phyloP scores from a whole-genome alignment of 2,113 vertebrate species.

The Ophiodon elongatus region DNA sequence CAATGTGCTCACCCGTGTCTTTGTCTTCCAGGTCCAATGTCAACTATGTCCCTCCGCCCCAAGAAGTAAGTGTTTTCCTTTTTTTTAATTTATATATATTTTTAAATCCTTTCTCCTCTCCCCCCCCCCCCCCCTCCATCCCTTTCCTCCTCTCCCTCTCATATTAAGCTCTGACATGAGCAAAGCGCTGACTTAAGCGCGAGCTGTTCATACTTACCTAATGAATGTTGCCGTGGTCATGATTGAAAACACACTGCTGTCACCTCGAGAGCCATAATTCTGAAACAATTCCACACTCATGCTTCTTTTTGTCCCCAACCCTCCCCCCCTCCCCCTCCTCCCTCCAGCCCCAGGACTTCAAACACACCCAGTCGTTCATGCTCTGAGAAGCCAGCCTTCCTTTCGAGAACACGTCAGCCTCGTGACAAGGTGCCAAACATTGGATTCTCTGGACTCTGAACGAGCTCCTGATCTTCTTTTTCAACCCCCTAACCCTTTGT shows the following conservation, averaged over 20 bases:
- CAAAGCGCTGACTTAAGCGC: constrained; percentile 26
- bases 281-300: not conserved
- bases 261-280: not conserved
- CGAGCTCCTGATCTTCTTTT: constrained; percentile 48
- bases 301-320: not conserved
- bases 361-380: constrained; percentile 98
- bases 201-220: not conserved
- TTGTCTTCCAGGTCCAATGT: constrained; percentile 79
- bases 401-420: constrained; percentile 9
- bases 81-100: not conserved
- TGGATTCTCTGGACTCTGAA: constrained; percentile 59
- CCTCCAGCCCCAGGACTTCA: constrained; percentile 90
- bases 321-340: not conserved
- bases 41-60: constrained; percentile 81
- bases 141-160: too few species aligned
- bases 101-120: not conserved
- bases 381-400: constrained; percentile 85
- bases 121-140: too few species aligned
- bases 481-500: not conserved
- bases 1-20: constrained; percentile 33
- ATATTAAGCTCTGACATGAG: not conserved
- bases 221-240: not conserved
- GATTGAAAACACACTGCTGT: not conserved
- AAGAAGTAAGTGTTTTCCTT: constrained; percentile 79
- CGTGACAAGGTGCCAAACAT: constrained; percentile 69